Evolutionary conservation across 2,113 vertebrate genomes (phyloP).

Genomic region (Otolemur garnettii): DNA sequence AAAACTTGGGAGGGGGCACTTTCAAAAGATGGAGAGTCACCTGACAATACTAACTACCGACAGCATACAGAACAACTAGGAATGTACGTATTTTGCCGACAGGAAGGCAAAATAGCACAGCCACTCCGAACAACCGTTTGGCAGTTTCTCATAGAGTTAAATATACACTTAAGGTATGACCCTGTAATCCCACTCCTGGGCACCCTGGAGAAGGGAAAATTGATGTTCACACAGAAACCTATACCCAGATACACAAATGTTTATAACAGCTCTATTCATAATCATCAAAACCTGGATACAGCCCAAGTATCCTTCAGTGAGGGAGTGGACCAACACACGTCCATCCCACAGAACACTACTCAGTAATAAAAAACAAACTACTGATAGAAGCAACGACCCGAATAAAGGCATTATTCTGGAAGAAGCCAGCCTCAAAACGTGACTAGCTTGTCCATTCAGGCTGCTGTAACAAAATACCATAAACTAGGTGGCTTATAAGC

Average conservation of each 20-base stretch:
- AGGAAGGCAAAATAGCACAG: background rate
- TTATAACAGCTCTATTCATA: background rate
- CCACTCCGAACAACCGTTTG: background rate
- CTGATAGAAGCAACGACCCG: background rate
- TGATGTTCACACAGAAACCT: background rate
- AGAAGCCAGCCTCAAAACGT: background rate
- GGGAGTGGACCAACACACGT: background rate
- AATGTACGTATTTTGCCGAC: background rate
- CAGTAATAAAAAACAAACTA: background rate
- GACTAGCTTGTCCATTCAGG: background rate
- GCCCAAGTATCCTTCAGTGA: background rate
- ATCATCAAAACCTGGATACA: background rate
- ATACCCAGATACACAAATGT: background rate
- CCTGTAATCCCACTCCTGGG: background rate
- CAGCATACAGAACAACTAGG: background rate
- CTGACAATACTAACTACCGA: background rate
- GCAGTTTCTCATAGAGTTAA: background rate
- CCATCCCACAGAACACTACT: background rate
- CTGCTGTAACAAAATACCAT: background rate
- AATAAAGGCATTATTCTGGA: background rate
- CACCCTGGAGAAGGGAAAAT: conserved; percentile 52
- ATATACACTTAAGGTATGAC: background rate
- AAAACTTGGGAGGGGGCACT: background rate
- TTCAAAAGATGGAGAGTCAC: conserved; percentile 29
- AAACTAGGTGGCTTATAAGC: background rate